Base-by-base conservation (phyloP, 2,888 invertebrate genomes). In the Polydrusus tereticollis region DNA sequence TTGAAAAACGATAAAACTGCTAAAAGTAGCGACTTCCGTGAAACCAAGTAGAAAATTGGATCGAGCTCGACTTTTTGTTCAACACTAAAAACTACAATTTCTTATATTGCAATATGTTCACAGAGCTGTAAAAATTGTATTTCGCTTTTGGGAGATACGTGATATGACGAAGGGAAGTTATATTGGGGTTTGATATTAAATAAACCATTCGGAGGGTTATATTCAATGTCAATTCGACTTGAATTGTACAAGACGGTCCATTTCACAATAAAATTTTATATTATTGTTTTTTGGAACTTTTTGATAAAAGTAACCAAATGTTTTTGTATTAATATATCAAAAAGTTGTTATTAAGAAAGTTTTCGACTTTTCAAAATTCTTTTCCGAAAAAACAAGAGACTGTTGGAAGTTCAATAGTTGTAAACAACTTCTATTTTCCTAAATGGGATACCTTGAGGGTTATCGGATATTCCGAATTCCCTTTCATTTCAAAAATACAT, bases 31-130 rank as follows among this genome's bases (percentile, higher is more conserved):
- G 41, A 41, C 57, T 57, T 57, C 33, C 43, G 23, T 20, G 65
- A 65, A 72, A 57, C 50, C 67, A 62, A 72, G 57, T 45, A 47
- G 72, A 67, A 72, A 72, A 72, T 72, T 72, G 72, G 68, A 72
- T 67, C 38, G 29, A 29, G 68, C 47, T 64, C 68, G 59, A 68
- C 29, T 68, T 72, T 68, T 68, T 72, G 47, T 64, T 55, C 38
- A 45, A 52, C 59, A 69, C 73, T 55, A 73, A 73, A 73, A 69
- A 73, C 73, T 73, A 69, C 73, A 69, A 73, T 69, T 73, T 69
- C 72, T 64, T 73, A 73, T 73, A 73, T 73, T 69, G 73, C 73
- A 69, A 73, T 73, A 73, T 69, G 73, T 73, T 69, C 73, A 60
- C 69, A 65, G 33, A 60, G 60, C 73, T 38, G 73, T 73, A 73